Evolutionary conservation across 2,888 invertebrate species (phyloP).

Genomic region (Phengaris arion): DNA sequence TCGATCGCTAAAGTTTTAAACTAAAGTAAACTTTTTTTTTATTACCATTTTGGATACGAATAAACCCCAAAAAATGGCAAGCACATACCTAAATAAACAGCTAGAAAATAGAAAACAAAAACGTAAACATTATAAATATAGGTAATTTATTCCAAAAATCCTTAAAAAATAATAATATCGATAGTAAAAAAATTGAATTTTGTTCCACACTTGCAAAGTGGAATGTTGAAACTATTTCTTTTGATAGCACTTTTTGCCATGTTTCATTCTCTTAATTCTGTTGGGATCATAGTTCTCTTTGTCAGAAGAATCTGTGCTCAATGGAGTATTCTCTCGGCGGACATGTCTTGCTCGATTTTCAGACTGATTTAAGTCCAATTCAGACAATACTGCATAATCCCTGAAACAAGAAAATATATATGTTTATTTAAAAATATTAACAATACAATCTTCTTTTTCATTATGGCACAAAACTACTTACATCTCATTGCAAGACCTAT

Average conservation of each 20-base stretch:
- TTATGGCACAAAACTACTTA: constrained; percentile 45
- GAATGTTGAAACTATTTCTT: constrained; percentile 6
- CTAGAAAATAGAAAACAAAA: neutral
- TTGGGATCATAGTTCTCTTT: constrained; percentile 72
- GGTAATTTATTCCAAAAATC: neutral
- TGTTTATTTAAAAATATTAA: neutral
- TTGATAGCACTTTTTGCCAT: constrained; percentile 38
- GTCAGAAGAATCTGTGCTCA: constrained; percentile 68
- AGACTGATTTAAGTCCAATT: constrained; percentile 47
- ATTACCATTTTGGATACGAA: too few species aligned
- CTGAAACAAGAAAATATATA: constrained; percentile 48
- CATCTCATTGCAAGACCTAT: constrained; percentile 52
- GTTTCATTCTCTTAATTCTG: constrained; percentile 46
- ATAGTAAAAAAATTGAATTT: neutral
- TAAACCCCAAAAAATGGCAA: too few species aligned
- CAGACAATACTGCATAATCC: constrained; percentile 49
- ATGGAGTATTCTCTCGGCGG: constrained; percentile 56
- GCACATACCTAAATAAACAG: too few species aligned
- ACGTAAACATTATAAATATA: neutral
- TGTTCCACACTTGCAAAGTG: neutral
- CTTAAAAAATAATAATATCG: neutral
- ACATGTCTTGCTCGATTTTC: constrained; percentile 44
- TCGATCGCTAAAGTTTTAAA: too few species aligned
- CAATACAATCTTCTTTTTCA: neutral
- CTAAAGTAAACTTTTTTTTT: too few species aligned